Evolutionary conservation across 2,113 vertebrate genomes (phyloP).

Genomic region (Panthera uncia): DNA sequence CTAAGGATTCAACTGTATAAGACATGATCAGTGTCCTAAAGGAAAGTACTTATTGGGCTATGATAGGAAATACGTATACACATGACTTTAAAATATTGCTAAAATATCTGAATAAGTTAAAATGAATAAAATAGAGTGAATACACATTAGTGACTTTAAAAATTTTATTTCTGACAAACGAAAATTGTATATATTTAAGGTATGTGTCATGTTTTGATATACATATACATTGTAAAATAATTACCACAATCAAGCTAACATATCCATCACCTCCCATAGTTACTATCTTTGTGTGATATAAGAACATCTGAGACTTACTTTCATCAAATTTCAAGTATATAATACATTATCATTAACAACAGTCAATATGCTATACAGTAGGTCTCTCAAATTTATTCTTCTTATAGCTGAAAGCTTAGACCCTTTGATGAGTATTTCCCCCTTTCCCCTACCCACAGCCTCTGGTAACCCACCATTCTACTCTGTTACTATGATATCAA

Average conservation of each 20-base stretch:
- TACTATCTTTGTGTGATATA: background rate
- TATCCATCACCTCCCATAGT: background rate
- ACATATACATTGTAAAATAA: background rate
- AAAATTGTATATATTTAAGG: background rate
- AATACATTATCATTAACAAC: background rate
- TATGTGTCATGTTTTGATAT: background rate
- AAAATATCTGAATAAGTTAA: background rate
- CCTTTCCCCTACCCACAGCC: background rate
- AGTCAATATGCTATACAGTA: background rate
- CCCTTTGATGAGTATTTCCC: background rate
- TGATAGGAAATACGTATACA: background rate
- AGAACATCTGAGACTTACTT: background rate
- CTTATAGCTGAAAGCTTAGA: background rate
- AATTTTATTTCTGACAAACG: background rate
- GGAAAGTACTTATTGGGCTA: background rate
- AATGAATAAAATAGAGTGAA: background rate
- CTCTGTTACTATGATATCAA: background rate
- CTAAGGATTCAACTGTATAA: constrained; percentile 17
- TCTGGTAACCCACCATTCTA: background rate
- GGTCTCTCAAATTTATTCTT: background rate
- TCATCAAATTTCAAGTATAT: background rate
- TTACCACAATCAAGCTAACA: background rate
- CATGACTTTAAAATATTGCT: constrained; percentile 8
- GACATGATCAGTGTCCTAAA: background rate
- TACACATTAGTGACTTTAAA: background rate